Evolutionary conservation across 1,140 invertebrate species (phyloP), one percentile per base, ranked within the genome.

Genomic region (Macrotrachela quadricornifera): DNA sequence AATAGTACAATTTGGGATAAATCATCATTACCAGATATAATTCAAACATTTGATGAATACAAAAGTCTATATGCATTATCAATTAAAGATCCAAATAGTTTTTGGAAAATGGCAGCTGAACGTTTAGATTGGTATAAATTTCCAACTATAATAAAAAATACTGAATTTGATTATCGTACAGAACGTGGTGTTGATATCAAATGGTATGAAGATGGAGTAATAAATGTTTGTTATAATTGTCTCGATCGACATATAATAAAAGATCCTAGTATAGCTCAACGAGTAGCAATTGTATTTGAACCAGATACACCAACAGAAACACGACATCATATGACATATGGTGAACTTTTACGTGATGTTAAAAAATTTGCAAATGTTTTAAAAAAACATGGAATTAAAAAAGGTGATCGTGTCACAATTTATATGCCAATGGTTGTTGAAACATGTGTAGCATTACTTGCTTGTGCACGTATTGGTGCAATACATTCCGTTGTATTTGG

Each of bases 401-500:
- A 68, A 56, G 75, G 75, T 30, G 75, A 77, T 57, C 58, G 71
- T 39, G 74, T 76, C 30, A 68, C 67, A 14, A 67, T 76, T 36
- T 76, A 76, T 59, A 60, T 76, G 50, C 74, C 75, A 6, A 65
- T 64, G 40, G 65, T 66, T 17, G 74, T 73, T 6, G 59, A 69
- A 14, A 68, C 73, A 8, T 64, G 73, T 13, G 66, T 67, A 4
- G 59, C 69, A 36, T 74, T 74, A 71, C 59, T 74, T 44, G 73
- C 72, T 0, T 75, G 73, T 64, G 64, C 71, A 17, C 58, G 72
- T 18, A 73, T 73, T 51, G 71, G 74, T 15, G 74, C 75, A 39
- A 63, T 76, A 21, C 75, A 77, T 60, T 72, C 66, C 46, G 73
- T 77, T 12, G 70, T 77, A 15, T 78, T 78, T 64, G 77, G 74